Conservation (phyloP, 2,888 invertebrate species). For the Crepidodera aurea region DNA sequence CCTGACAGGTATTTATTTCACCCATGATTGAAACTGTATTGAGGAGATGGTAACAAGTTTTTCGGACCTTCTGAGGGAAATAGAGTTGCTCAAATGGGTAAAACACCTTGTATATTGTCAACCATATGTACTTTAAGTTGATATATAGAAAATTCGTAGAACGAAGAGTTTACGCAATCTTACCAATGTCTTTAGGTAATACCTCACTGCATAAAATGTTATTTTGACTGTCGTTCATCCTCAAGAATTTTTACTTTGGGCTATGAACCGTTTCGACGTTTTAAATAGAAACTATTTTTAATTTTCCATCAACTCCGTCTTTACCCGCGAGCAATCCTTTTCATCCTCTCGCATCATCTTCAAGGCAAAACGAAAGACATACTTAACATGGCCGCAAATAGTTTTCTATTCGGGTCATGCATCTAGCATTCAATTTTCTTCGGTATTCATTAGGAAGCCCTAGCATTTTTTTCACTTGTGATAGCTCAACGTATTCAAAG, state of each 20-base stretch:
- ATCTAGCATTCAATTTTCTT: conserved; percentile 7
- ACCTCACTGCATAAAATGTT: too few relatives aligned
- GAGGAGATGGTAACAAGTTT: too few relatives aligned
- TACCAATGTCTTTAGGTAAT: too few relatives aligned
- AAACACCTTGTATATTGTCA: too few relatives aligned
- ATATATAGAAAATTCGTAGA: too few relatives aligned
- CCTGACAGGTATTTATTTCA: too few relatives aligned
- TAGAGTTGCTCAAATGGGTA: too few relatives aligned
- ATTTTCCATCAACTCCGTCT: conserved; percentile 1
- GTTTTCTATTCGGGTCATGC: conserved; percentile 12
- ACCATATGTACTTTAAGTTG: too few relatives aligned
- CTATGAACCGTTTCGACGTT: background rate
- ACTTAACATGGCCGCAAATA: conserved; percentile 1
- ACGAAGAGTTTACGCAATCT: too few relatives aligned
- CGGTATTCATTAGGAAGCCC: conserved; percentile 1
- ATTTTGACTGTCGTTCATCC: background rate
- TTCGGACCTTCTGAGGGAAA: too few relatives aligned
- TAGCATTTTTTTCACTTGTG: background rate
- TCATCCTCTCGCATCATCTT: background rate
- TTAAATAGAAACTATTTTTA: conserved; percentile 6
- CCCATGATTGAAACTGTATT: too few relatives aligned
- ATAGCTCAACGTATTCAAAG: conserved; percentile 4
- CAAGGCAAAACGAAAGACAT: conserved; percentile 3
- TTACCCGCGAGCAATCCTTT: conserved; percentile 1
- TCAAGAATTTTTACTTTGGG: background rate